Percentiles rank a stretch among this genome's conserved stretches.
These are phyloP conservation scores for Pristionchus pacificus DNA, from an alignment of 1,140 invertebrate species.

Conservation along the genomic window DNA sequence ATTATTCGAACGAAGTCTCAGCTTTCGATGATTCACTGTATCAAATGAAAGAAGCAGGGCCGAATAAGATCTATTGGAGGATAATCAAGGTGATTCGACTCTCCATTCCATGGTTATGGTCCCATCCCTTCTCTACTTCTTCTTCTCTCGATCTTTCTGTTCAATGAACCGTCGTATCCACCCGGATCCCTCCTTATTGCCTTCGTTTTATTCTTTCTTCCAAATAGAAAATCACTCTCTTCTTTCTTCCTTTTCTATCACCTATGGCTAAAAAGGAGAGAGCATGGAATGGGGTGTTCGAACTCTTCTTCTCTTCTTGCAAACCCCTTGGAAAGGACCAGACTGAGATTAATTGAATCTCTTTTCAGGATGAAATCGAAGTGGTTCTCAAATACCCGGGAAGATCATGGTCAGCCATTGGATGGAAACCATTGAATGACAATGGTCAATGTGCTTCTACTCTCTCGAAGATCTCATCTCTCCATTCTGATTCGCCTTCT, in stretches of 20 bases:
- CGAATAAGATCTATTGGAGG: constrained; percentile 40
- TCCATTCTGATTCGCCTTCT: not conserved
- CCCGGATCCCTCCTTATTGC: too few species aligned
- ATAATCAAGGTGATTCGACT: constrained; percentile 35
- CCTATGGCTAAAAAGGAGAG: not conserved
- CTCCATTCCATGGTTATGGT: too few species aligned
- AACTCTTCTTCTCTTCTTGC: too few species aligned
- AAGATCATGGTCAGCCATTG: constrained; percentile 53
- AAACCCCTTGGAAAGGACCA: too few species aligned
- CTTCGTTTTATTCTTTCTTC: too few species aligned
- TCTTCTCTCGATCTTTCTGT: constrained; percentile 14
- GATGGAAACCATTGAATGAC: constrained; percentile 52
- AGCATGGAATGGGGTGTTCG: too few species aligned
- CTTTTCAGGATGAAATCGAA: constrained; percentile 50
- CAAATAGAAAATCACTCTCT: too few species aligned
- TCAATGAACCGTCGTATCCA: not conserved
- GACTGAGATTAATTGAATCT: too few species aligned
- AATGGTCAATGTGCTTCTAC: constrained; percentile 8
- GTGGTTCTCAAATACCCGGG: constrained; percentile 52
- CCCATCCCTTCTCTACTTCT: too few species aligned
- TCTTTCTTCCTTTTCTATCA: not conserved
- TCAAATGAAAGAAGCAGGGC: constrained; percentile 30
- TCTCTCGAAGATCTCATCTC: not conserved
- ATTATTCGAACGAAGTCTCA: constrained; percentile 16
- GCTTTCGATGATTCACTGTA: constrained; percentile 34